Base-by-base conservation (phyloP, 2,113 vertebrate species). In the Ciconia maguari region DNA sequence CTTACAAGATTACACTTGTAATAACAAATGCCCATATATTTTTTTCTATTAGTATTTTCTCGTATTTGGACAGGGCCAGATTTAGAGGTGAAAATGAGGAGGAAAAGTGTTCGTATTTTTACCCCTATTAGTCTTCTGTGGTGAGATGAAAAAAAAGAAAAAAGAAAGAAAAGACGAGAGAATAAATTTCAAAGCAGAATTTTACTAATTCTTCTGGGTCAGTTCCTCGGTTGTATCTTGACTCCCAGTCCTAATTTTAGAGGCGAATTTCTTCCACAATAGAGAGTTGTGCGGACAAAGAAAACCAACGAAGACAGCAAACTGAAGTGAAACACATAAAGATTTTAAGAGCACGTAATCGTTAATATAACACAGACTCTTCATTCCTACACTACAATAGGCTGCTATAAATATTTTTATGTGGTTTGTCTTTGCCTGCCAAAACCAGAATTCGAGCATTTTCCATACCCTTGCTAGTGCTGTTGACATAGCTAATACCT, bases 91-190 rank as follows among this genome's bases (percentile, higher is more conserved):
- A 76, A 95, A 91, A 72, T 2, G 7, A 74, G 8, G 18, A 76
- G 8, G 7, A 15, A 55, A 89, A 60, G 4, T 5, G 6, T 55
- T 64, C 1, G 0, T 17, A 46, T 57, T 91, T 70, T 83, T 61
- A 70, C 8, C 9, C 29, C 44, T 36, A 34, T 25, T 74, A 34
- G 18, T 65, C 13, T 69, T 83, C 14, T 14, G 16, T 22, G 10
- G 10, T 25, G 11, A 87, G 17, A 20, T 8, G 2, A 1, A 19
- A 14, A 41, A 41, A 16, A 8, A 24, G 5, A 15, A 21, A 10
- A 15, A 29, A 1, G 0, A 26, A 30, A 24, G 4, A 30, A 52
- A 38, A 29, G 3, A 41, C 0, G 1, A 57, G 38, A 82, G 7
- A 64, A 79, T 3, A 41, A 48, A 87, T 72, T 80, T 79, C 18